These are phyloP conservation scores for Gadopsis marmoratus DNA, from an alignment of 2,797 vertebrate species.

Conservation along the genomic window DNA sequence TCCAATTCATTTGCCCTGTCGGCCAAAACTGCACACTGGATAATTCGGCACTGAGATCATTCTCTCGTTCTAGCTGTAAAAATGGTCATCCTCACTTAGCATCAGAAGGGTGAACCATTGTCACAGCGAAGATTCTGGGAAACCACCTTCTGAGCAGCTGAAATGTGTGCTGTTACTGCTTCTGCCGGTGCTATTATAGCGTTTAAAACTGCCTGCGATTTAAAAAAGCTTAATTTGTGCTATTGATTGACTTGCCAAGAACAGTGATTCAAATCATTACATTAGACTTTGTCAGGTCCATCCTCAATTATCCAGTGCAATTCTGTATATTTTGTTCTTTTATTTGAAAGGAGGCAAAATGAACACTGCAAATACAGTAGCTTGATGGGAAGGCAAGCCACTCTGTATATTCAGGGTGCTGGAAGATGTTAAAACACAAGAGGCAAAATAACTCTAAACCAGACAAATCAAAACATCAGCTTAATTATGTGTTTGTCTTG, in stretches of 20 bases:
- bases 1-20: slow-evolving; percentile 53
- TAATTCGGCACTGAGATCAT: slow-evolving; percentile 49
- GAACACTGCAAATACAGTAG: neutral
- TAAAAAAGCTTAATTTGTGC: slow-evolving; percentile 27
- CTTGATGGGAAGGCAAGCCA: neutral
- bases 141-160: neutral
- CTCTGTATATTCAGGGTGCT: neutral
- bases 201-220: neutral
- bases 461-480: slow-evolving; percentile 19
- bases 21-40: slow-evolving; percentile 13
- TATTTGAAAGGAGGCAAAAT: neutral
- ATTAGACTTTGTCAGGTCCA: slow-evolving; percentile 7
- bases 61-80: slow-evolving; percentile 22
- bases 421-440: neutral
- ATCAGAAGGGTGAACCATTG: slow-evolving; percentile 25
- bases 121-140: slow-evolving; percentile 26
- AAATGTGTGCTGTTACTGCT: slow-evolving; percentile 17
- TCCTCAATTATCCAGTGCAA: slow-evolving; percentile 7
- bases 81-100: slow-evolving; percentile 35
- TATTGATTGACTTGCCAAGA: slow-evolving; percentile 12
- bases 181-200: neutral
- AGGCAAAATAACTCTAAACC: neutral
- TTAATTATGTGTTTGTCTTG: slow-evolving; percentile 35
- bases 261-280: slow-evolving; percentile 19
- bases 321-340: neutral